Evolutionary conservation across 2,113 vertebrate genomes (phyloP).

Genomic region (Plecotus auritus): DNA sequence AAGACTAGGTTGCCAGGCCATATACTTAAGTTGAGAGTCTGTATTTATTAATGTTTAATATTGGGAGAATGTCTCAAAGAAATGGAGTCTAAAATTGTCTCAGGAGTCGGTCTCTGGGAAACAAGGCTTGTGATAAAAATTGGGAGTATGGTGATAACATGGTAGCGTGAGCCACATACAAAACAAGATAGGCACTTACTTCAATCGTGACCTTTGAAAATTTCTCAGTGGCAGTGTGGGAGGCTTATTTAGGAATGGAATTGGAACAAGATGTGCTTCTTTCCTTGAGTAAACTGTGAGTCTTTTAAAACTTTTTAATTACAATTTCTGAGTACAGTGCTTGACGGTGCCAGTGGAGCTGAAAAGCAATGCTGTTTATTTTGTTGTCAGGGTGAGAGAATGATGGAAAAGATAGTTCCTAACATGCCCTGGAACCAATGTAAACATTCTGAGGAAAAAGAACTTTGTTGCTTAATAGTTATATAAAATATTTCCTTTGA

Average conservation of each 20-base stretch:
- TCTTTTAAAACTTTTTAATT: constrained; percentile 61
- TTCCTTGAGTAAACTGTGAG: constrained; percentile 40
- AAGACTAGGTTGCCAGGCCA: background rate
- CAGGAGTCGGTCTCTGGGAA: background rate
- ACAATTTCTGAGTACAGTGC: constrained; percentile 28
- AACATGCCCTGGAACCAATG: background rate
- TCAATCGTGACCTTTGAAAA: constrained; percentile 22
- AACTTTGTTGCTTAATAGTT: background rate
- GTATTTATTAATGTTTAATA: background rate
- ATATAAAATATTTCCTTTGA: background rate
- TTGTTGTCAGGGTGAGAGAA: background rate
- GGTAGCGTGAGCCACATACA: background rate
- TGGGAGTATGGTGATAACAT: background rate
- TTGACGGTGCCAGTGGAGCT: constrained; percentile 4
- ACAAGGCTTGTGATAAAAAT: background rate
- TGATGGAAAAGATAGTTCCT: background rate
- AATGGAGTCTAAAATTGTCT: background rate
- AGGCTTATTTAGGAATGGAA: background rate
- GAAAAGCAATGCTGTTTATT: constrained; percentile 29
- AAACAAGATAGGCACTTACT: background rate
- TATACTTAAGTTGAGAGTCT: background rate
- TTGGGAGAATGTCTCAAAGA: background rate
- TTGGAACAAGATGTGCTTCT: constrained; percentile 50
- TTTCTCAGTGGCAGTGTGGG: background rate
- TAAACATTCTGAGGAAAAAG: background rate